Evolutionary conservation across 2,113 vertebrate species (phyloP).

Genomic region (Talpa occidentalis): DNA sequence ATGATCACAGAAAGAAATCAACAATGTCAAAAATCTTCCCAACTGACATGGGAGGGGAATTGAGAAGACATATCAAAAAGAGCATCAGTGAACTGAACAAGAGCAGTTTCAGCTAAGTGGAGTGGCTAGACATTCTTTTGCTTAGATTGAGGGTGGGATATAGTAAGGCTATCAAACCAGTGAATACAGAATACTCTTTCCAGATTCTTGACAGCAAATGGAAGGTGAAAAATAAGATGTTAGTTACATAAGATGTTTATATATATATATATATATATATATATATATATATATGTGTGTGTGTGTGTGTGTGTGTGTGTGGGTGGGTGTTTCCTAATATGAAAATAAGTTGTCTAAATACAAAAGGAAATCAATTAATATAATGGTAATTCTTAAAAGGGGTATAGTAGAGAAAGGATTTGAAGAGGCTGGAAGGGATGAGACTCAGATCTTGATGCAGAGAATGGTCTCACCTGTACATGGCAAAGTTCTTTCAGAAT

Average conservation of each 20-base stretch:
- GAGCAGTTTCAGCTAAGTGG: background rate
- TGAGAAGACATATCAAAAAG: background rate
- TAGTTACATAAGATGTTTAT: background rate
- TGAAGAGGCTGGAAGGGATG: background rate
- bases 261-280: background rate
- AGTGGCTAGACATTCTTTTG: constrained; percentile 23
- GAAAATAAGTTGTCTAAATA: constrained; percentile 51
- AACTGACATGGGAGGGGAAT: background rate
- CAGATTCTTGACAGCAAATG: constrained; percentile 18
- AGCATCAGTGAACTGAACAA: constrained; percentile 22
- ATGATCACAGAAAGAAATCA: constrained; percentile 2
- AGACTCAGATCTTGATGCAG: background rate
- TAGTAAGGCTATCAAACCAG: constrained; percentile 15
- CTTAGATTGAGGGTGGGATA: background rate
- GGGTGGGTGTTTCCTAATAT: background rate
- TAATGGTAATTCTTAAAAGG: background rate
- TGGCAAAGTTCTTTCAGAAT: background rate
- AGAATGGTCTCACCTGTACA: constrained; percentile 26
- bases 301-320: background rate
- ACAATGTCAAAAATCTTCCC: background rate
- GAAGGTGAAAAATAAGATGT: background rate
- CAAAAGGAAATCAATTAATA: background rate
- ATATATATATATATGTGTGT: background rate
- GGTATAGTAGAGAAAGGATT: background rate
- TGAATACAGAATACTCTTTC: background rate